Conservation (phyloP, 2,113 vertebrate species). For the Myxocyprinus asiaticus region DNA sequence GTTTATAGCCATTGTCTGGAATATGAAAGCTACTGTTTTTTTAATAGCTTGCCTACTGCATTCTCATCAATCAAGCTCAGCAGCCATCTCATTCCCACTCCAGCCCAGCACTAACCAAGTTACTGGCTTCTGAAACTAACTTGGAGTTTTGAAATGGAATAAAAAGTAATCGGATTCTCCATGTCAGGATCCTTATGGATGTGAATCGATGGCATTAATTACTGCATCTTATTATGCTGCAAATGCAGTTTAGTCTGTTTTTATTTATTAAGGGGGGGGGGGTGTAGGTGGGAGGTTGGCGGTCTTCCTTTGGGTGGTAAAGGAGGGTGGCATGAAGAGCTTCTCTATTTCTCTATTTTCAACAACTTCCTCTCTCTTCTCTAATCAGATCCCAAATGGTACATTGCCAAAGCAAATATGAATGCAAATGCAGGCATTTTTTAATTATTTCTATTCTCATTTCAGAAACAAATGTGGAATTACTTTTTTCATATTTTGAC, state of each 20-base stretch:
- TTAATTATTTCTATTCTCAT: background rate
- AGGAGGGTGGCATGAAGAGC: constrained; percentile 47
- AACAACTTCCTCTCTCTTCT: constrained; percentile 52
- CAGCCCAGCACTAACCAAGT: constrained; percentile 88
- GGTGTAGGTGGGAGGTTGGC: constrained; percentile 68
- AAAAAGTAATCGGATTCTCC: constrained; percentile 91
- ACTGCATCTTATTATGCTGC: constrained; percentile 90
- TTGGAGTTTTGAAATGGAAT: constrained; percentile 96
- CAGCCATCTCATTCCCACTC: constrained; percentile 82
- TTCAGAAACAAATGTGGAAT: background rate
- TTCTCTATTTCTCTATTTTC: constrained; percentile 69
- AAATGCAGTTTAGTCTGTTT: constrained; percentile 87
- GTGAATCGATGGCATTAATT: constrained; percentile 98
- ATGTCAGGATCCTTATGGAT: constrained; percentile 88
- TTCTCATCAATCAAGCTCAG: constrained; percentile 88
- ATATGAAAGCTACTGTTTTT: constrained; percentile 76
- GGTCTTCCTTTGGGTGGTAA: background rate
- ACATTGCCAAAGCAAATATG: background rate
- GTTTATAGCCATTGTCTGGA: constrained; percentile 80
- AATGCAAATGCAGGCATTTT: background rate
- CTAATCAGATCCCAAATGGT: background rate
- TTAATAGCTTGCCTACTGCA: constrained; percentile 76
- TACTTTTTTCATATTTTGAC: background rate
- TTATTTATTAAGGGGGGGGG: constrained; percentile 86
- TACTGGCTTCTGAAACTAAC: constrained; percentile 87